Conservation (phyloP, 2,888 invertebrate species). For the Tetropium fuscum region DNA sequence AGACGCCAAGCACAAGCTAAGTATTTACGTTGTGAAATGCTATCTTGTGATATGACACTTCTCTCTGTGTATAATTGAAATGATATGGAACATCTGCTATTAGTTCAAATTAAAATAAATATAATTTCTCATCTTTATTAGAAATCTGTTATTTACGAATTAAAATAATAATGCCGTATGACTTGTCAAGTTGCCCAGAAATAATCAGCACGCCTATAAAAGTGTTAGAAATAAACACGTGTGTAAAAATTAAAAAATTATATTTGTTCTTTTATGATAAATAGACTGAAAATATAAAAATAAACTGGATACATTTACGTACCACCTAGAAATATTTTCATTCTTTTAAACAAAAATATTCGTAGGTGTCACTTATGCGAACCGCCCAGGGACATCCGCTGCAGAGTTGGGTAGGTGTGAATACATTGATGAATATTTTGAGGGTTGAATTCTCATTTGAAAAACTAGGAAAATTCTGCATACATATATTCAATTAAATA, state of each 20-base stretch:
- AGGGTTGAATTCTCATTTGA: too few relatives aligned
- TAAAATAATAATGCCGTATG: constrained; percentile 7
- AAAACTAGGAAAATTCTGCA: too few relatives aligned
- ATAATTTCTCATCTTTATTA: background rate
- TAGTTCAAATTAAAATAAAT: constrained; percentile 9
- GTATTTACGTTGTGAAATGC: too few relatives aligned
- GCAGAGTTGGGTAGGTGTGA: too few relatives aligned
- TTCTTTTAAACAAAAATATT: background rate
- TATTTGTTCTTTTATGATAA: constrained; percentile 1
- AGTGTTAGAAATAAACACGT: constrained; percentile 1
- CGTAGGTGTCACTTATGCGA: too few relatives aligned
- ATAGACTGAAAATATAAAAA: background rate
- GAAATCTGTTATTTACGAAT: background rate
- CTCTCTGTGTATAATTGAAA: too few relatives aligned
- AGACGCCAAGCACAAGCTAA: too few relatives aligned
- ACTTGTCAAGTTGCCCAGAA: constrained; percentile 15
- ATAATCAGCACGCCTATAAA: constrained; percentile 3
- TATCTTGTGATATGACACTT: too few relatives aligned
- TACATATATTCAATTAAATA: too few relatives aligned
- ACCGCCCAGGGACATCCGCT: too few relatives aligned
- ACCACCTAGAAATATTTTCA: background rate
- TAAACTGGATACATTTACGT: background rate
- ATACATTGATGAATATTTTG: too few relatives aligned
- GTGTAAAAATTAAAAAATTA: background rate
- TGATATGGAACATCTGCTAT: background rate